Evolutionary conservation across 2,797 vertebrate species (phyloP).

Genomic region (Sebastes elongatus): DNA sequence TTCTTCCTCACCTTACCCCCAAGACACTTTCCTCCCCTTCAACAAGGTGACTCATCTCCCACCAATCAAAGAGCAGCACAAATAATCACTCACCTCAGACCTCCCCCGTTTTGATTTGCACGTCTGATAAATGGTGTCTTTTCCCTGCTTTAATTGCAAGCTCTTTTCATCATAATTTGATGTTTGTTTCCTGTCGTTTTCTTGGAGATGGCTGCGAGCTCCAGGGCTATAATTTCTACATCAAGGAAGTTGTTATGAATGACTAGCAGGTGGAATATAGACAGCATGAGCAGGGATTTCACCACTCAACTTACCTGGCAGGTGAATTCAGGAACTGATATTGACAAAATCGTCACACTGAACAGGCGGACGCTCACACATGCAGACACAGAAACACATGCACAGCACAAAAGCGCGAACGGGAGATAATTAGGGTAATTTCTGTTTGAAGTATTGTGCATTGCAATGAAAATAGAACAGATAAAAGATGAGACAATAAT

Average conservation of each 20-base stretch:
- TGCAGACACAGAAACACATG: conserved; percentile 18
- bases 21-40: conserved; percentile 93
- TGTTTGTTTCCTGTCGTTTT: conserved; percentile 88
- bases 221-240: conserved; percentile 80
- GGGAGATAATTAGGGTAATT: conserved; percentile 75
- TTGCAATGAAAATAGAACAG: conserved; percentile 74
- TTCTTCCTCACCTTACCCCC: conserved; percentile 88
- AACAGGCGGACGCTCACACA: conserved; percentile 15
- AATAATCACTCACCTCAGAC: conserved; percentile 89
- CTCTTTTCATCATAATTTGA: conserved; percentile 85
- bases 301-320: conserved; percentile 47
- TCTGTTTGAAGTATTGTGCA: conserved; percentile 79
- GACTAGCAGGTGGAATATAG: conserved; percentile 81
- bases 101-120: conserved; percentile 82
- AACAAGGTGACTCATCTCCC: conserved; percentile 89
- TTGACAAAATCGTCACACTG: conserved; percentile 45
- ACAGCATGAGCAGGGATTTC: conserved; percentile 37
- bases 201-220: conserved; percentile 63
- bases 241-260: conserved; percentile 79
- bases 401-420: conserved; percentile 38
- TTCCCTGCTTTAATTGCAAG: conserved; percentile 79
- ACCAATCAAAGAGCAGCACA: conserved; percentile 90
- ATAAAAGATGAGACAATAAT: conserved; percentile 79
- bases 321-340: conserved; percentile 48
- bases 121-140: conserved; percentile 90